phyloP scores from a whole-genome alignment of 1,140 invertebrate genomes.

The Periplaneta americana region DNA sequence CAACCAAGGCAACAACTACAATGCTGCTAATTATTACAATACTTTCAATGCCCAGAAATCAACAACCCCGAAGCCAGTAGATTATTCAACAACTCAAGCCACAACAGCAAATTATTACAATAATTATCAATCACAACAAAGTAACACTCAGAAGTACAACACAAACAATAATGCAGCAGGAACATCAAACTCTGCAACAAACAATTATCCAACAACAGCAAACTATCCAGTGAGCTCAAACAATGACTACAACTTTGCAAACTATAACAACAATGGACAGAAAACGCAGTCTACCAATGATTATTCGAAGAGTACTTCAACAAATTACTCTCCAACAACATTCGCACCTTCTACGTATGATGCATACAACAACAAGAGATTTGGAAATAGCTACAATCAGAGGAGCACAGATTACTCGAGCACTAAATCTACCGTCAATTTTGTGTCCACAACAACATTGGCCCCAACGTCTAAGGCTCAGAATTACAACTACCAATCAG shows the following conservation, averaged over 20 bases:
- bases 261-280: not conserved
- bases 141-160: not conserved
- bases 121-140: not conserved
- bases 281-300: not conserved
- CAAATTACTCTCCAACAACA: not conserved
- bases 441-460: not conserved
- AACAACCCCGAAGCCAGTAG: not conserved
- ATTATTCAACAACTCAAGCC: not conserved
- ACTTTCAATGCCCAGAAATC: not conserved
- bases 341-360: not conserved
- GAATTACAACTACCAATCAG: slow-evolving; percentile 2
- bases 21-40: not conserved
- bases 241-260: slow-evolving; percentile 1
- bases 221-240: not conserved
- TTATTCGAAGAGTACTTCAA: not conserved
- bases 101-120: not conserved
- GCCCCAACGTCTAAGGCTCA: not conserved
- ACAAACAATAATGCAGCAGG: not conserved
- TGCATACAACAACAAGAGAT: not conserved
- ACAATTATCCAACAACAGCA: not conserved
- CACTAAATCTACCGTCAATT: not conserved
- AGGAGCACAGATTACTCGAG: not conserved
- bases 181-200: no score
- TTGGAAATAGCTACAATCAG: not conserved
- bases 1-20: not conserved